phyloP scores from a whole-genome alignment of 1,140 invertebrate genomes.

The Metaphire vulgaris region DNA sequence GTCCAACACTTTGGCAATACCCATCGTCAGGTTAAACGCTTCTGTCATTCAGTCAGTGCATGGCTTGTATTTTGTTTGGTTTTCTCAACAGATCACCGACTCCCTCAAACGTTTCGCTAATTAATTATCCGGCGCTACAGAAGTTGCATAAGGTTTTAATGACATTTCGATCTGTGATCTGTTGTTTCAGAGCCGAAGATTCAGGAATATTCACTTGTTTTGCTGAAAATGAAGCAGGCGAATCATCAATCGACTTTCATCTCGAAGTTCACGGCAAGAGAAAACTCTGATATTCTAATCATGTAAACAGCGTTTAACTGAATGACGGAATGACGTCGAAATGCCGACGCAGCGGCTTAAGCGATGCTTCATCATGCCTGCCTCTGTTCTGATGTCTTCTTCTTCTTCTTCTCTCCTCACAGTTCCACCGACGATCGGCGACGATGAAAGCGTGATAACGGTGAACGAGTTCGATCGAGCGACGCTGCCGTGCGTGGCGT shows the following conservation, averaged over 20 bases:
- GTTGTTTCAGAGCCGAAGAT: constrained; percentile 38
- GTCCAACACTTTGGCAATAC: constrained; percentile 40
- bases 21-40: constrained; percentile 26
- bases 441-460: constrained; percentile 34
- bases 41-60: no score
- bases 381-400: no score
- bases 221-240: constrained; percentile 48
- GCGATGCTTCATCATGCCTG: no score
- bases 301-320: not conserved
- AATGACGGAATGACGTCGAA: no score
- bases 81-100: no score
- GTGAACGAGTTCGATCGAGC: constrained; percentile 37
- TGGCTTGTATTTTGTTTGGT: no score
- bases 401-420: constrained; percentile 1
- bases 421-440: constrained; percentile 44
- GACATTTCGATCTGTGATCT: no score
- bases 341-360: no score
- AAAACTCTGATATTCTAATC: no score
- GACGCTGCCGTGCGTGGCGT: constrained; percentile 44
- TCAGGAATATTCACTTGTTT: constrained; percentile 49
- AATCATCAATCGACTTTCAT: constrained; percentile 31
- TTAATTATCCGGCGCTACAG: no score
- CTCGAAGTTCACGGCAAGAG: constrained; percentile 44
- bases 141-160: no score
- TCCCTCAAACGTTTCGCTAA: no score